Evolutionary conservation across 2,113 vertebrate genomes (phyloP), one percentile per base, ranked within the genome.

Genomic region (Pygoscelis adeliae): DNA sequence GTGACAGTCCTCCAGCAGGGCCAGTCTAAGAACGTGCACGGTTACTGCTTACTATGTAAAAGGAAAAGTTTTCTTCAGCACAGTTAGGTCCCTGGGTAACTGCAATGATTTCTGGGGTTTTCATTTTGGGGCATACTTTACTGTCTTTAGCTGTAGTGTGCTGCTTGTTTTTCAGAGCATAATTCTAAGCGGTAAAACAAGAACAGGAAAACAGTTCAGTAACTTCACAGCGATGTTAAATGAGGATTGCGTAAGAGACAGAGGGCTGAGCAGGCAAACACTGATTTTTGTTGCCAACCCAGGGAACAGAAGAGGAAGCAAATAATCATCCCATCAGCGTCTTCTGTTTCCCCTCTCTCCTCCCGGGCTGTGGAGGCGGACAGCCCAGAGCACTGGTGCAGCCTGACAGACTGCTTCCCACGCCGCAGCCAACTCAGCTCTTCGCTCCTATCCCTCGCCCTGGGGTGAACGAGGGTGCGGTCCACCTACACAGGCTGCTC

Each of bases 381-480:
- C n/a, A 78, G 61, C 65, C 30, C 27, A 0, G 5, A 49, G 65
- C 44, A 8, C 23, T 40, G 1, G 2, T 2, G 36, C 34, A 83
- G 56, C 87, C 83, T 22, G 86, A 49, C 70, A 32, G 32, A 34
- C 47, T 29, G 50, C 52, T 63, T 79, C 73, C 62, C 17, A 2
- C 50, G 7, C 17, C 0, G 4, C 59, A 44, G 73, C 40, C 16
- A 3, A 15, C 29, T 46, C n/a, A 7, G 59, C 40, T 30, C 47
- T 30, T 23, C 2, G 30, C 50, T 26, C 66, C 34, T 1, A 0
- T 8, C 36, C 78, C 69, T 38, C 0, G 13, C 74, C 65, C 49
- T 7, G 20, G 11, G 42, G 21, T 2, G 11, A 26, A 30, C 0
- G 0, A 67, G 89, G 69, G 69, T 11, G 84, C 0, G 3, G 42